Evolutionary conservation across 2,113 vertebrate species (phyloP).

Genomic region (Butorides virescens): DNA sequence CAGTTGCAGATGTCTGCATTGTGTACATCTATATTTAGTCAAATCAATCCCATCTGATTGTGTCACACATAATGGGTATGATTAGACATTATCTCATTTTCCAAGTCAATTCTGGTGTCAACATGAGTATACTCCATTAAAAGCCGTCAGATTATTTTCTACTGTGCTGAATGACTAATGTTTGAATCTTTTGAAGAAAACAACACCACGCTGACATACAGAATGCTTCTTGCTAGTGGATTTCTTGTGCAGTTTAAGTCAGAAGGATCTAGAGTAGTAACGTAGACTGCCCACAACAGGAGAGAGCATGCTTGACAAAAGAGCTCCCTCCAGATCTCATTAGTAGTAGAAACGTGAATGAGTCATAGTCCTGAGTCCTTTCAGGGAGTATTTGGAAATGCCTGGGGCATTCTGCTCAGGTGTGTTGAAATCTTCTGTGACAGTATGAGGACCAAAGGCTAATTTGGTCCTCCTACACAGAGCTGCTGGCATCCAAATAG

Average conservation of each 20-base stretch:
- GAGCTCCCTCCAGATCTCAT: not conserved
- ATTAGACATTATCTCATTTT: conserved; percentile 40
- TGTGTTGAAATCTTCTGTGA: not conserved
- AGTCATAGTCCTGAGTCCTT: not conserved
- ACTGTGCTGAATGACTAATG: not conserved
- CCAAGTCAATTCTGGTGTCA: conserved; percentile 23
- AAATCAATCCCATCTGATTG: conserved; percentile 45
- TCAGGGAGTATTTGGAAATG: not conserved
- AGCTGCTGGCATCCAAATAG: not conserved
- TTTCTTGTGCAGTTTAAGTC: not conserved
- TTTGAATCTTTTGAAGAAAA: not conserved
- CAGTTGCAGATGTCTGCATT: conserved; percentile 55
- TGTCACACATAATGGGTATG: conserved; percentile 49
- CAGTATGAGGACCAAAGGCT: not conserved
- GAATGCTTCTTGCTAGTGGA: not conserved
- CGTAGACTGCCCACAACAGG: not conserved
- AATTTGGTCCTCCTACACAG: not conserved
- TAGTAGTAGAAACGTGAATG: not conserved
- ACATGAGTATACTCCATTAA: not conserved
- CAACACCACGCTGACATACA: not conserved
- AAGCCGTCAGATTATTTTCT: not conserved
- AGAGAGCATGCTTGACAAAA: not conserved
- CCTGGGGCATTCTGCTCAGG: not conserved
- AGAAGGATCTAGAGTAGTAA: not conserved
- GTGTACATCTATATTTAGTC: conserved; percentile 44